Conservation (phyloP, 1,140 invertebrate species). For the Sinella curviseta region DNA sequence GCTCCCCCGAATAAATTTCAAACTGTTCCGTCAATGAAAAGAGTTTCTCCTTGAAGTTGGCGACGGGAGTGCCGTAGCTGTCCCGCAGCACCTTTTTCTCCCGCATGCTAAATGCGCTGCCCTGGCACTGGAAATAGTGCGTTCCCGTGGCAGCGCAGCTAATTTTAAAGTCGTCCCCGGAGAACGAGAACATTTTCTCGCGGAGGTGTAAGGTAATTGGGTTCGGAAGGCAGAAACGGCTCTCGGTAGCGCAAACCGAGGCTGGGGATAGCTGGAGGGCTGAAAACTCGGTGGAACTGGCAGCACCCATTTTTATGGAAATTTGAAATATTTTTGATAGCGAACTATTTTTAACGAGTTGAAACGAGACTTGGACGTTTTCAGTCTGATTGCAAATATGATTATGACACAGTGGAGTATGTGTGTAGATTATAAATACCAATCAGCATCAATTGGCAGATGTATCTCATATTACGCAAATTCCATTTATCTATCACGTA, state of each 20-base stretch:
- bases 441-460: too few species aligned
- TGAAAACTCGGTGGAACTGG: too few species aligned
- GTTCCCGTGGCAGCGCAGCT: slow-evolving; percentile 26
- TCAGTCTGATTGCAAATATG: not conserved
- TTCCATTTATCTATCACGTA: too few species aligned
- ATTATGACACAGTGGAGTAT: not conserved
- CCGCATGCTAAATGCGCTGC: slow-evolving; percentile 34
- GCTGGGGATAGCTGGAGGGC: too few species aligned
- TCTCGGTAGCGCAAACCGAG: slow-evolving; percentile 37
- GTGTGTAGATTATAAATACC: not conserved
- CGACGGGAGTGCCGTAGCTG: slow-evolving; percentile 34
- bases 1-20: slow-evolving; percentile 31
- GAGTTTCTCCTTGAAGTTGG: slow-evolving; percentile 37
- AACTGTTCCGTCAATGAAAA: slow-evolving; percentile 38
- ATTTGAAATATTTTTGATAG: not conserved
- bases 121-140: slow-evolving; percentile 32
- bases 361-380: not conserved
- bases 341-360: not conserved
- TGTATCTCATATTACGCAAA: too few species aligned
- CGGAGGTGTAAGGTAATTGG: slow-evolving; percentile 34
- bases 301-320: not conserved
- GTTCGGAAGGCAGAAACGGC: slow-evolving; percentile 33
- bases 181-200: slow-evolving; percentile 34
- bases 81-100: slow-evolving; percentile 39
- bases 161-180: slow-evolving; percentile 42